These are phyloP conservation scores for Vanacampus margaritifer DNA, from an alignment of 2,113 vertebrate species.

Conservation along the genomic window DNA sequence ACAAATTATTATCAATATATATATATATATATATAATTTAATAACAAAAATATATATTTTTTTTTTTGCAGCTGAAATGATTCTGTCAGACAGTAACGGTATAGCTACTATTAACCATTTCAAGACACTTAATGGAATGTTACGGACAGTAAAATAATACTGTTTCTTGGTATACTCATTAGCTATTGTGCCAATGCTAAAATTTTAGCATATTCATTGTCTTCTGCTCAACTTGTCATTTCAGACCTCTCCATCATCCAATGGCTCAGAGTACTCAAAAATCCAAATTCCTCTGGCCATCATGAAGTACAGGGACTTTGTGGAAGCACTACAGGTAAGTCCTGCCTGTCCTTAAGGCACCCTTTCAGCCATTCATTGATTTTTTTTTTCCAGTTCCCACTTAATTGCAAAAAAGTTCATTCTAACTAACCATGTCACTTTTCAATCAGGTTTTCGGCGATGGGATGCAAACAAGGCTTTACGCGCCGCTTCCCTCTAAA, in stretches of 20 bases:
- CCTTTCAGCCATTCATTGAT: background rate
- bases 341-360: no score
- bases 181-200: no score
- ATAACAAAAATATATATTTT: no score
- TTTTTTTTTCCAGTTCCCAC: background rate
- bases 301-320: conserved; percentile 78
- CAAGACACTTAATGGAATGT: no score
- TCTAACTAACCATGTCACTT: background rate
- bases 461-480: conserved; percentile 77
- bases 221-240: conserved; percentile 23
- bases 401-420: background rate
- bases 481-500: conserved; percentile 71
- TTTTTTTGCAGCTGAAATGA: no score
- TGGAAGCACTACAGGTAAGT: conserved; percentile 80
- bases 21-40: no score
- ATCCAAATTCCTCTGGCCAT: conserved; percentile 82
- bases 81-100: no score
- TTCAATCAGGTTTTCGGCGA: conserved; percentile 73
- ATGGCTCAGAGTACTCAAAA: conserved; percentile 75
- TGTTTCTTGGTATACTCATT: no score
- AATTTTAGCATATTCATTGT: background rate
- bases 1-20: no score
- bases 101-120: no score
- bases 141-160: no score
- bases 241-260: conserved; percentile 75